phyloP scores from a whole-genome alignment of 2,113 vertebrate species.

The Clarias macrocephalus region DNA sequence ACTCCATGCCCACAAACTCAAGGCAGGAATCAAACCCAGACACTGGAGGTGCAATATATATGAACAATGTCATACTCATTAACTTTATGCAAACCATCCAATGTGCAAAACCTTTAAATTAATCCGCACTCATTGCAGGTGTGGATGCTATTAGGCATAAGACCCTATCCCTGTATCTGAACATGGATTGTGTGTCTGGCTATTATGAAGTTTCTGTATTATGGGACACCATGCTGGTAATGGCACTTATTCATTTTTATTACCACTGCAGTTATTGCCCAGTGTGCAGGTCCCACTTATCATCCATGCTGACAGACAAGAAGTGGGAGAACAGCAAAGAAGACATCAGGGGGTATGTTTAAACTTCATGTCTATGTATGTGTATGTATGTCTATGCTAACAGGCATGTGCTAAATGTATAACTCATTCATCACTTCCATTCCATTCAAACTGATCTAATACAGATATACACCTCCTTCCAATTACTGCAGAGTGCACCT shows the following conservation, averaged over 20 bases:
- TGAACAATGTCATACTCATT: neutral
- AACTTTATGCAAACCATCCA: neutral
- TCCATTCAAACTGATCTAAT: neutral
- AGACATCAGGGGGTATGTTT: neutral
- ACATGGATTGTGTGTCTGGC: conserved; percentile 44
- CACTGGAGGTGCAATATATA: neutral
- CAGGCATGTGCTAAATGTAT: neutral
- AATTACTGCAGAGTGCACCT: neutral
- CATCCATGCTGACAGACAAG: conserved; percentile 26
- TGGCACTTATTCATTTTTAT: conserved; percentile 71
- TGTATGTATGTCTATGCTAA: conserved; percentile 30
- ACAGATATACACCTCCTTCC: neutral
- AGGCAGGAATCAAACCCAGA: no score
- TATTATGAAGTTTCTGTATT: conserved; percentile 59
- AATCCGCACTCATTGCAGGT: neutral
- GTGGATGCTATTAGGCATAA: neutral
- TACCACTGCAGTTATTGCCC: conserved; percentile 56
- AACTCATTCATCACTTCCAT: neutral
- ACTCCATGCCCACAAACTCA: no score
- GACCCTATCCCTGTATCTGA: neutral
- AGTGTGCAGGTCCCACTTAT: conserved; percentile 54
- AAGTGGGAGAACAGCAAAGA: conserved; percentile 50
- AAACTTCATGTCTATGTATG: neutral
- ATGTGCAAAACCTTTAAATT: neutral
- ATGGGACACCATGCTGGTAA: conserved; percentile 54